A percentile compares a stretch with the other conserved stretches of the same genome.
These are phyloP conservation scores for Alligator mississippiensis DNA, from an alignment of 2,113 vertebrate species.

Conservation along the genomic window DNA sequence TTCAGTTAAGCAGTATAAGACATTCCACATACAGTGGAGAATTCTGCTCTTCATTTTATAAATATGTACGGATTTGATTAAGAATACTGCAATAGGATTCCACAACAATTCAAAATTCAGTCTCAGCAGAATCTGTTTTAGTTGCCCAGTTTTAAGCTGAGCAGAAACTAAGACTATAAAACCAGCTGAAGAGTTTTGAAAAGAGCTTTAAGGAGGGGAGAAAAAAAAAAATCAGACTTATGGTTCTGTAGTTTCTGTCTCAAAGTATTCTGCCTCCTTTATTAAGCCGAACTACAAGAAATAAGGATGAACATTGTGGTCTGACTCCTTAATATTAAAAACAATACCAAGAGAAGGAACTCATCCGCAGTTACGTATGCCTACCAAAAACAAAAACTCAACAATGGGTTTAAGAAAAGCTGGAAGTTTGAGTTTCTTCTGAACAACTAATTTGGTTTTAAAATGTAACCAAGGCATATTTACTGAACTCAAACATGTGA, in stretches of 20 bases:
- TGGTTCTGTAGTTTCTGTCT: neutral
- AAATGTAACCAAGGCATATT: neutral
- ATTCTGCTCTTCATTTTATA: neutral
- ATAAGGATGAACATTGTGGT: fast-evolving
- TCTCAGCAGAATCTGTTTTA: neutral
- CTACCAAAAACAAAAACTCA: neutral
- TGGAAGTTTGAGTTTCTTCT: neutral
- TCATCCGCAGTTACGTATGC: neutral
- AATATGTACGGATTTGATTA: neutral
- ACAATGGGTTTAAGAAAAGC: neutral
- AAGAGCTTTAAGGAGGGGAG: neutral
- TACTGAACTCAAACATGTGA: neutral
- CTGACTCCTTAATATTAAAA: neutral
- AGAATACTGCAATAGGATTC: neutral
- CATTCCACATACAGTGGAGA: neutral
- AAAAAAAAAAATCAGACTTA: neutral
- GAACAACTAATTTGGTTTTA: neutral
- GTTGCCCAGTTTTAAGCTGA: neutral
- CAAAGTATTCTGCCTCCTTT: neutral
- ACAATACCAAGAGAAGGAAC: neutral
- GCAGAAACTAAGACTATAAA: neutral
- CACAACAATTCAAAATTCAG: neutral
- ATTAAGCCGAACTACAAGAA: neutral
- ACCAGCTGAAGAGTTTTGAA: neutral
- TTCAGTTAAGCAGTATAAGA: neutral